phyloP scores from a whole-genome alignment of 2,113 vertebrate species.

The Halcyon malimbica region DNA sequence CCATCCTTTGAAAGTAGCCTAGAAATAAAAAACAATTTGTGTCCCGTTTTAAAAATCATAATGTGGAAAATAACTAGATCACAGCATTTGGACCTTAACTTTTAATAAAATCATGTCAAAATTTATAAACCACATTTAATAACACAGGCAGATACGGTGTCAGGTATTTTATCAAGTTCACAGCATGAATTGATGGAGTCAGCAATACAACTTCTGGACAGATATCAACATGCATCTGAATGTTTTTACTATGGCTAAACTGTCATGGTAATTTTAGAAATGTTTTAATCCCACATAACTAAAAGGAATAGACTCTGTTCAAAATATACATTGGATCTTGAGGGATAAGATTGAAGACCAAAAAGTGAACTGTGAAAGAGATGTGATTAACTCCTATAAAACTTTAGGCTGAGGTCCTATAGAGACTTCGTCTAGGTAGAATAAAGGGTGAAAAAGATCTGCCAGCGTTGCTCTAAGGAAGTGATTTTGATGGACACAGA shows the following conservation, averaged over 20 bases:
- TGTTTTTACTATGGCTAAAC: neutral
- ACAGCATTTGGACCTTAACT: neutral
- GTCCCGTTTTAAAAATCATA: neutral
- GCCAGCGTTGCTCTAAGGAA: neutral
- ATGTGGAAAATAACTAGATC: neutral
- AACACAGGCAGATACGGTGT: neutral
- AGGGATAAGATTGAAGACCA: neutral
- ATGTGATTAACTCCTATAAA: neutral
- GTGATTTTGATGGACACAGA: neutral
- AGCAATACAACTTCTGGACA: neutral
- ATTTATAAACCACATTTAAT: neutral
- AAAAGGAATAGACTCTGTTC: neutral
- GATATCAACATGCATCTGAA: neutral
- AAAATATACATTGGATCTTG: neutral
- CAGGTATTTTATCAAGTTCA: neutral
- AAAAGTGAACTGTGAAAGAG: neutral
- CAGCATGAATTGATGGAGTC: neutral
- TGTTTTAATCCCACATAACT: neutral
- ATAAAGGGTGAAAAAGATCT: neutral
- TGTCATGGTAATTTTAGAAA: neutral
- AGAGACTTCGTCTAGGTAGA: neutral
- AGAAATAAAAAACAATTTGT: constrained; percentile 44
- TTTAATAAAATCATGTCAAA: neutral
- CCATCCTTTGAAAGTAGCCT: constrained; percentile 99
- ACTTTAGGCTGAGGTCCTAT: neutral